Percentiles rank a stretch among this genome's conserved stretches.
phyloP scores from a whole-genome alignment of 2,113 vertebrate species.

The Diphyllodes magnificus region DNA sequence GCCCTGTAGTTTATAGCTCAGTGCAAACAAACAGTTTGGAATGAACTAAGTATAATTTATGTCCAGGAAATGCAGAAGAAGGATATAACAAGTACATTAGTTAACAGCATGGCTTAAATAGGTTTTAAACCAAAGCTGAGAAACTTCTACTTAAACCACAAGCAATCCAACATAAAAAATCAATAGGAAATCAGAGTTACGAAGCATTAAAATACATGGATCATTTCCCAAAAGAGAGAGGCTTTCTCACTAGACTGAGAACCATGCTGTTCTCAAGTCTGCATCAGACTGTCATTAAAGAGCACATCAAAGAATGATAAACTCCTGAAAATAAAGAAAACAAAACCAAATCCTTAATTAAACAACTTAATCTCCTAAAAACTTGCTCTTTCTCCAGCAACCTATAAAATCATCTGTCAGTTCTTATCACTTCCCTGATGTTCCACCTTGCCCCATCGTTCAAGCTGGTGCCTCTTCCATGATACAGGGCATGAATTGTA shows the following conservation, averaged over 20 bases:
- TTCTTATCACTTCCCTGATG: background rate
- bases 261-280: background rate
- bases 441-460: background rate
- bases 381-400: background rate
- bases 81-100: background rate
- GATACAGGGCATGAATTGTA: background rate
- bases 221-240: background rate
- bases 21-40: background rate
- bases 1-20: background rate
- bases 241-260: background rate
- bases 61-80: background rate
- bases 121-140: background rate
- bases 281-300: background rate
- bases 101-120: background rate
- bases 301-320: background rate
- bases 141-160: background rate
- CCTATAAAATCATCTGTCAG: background rate
- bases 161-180: constrained; percentile 6
- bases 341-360: background rate
- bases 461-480: background rate
- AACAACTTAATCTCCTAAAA: background rate
- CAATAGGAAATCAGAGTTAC: background rate
- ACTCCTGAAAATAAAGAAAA: background rate
- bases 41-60: background rate
- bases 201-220: background rate